These are phyloP conservation scores for Haliclona indistincta DNA, from an alignment of 37 sponge, comb jelly and placozoan species.

Conservation along the genomic window DNA sequence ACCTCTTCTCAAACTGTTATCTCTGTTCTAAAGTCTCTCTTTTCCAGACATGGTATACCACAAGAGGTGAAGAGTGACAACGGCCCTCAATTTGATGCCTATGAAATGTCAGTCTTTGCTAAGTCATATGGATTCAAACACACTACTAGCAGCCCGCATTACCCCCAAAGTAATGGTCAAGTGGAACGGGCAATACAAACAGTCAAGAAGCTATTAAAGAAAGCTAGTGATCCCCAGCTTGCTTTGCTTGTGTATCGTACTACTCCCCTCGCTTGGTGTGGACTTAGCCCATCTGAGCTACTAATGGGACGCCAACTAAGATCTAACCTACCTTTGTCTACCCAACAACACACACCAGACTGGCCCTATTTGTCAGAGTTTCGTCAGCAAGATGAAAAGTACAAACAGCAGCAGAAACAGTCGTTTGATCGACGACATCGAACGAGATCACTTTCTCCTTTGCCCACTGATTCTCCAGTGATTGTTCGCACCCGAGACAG, in stretches of 20 bases:
- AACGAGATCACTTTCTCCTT: conserved; percentile 23
- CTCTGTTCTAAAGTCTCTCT: conserved; percentile 14
- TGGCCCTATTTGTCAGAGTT: conserved; percentile 35
- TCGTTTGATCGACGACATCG: neutral
- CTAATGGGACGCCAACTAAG: conserved; percentile 54
- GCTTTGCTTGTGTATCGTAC: conserved; percentile 27
- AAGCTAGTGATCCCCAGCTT: conserved; percentile 12
- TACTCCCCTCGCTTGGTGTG: conserved; percentile 58
- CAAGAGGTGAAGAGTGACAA: conserved; percentile 21
- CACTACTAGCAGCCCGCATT: conserved; percentile 38
- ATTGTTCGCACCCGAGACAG: neutral
- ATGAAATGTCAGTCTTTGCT: conserved; percentile 19
- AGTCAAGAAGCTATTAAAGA: conserved; percentile 32
- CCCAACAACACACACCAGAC: conserved; percentile 11
- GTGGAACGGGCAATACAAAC: conserved; percentile 28
- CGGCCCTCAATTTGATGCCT: conserved; percentile 33
- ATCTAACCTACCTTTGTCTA: conserved; percentile 2
- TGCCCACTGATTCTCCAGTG: too few species aligned
- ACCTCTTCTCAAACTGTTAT: conserved; percentile 2
- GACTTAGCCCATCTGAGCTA: conserved; percentile 39
- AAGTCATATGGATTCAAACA: conserved; percentile 11
- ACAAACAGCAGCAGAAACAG: conserved; percentile 12
- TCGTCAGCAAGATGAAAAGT: neutral
- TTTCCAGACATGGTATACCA: conserved; percentile 32
- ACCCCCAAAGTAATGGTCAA: conserved; percentile 40